phyloP scores from a whole-genome alignment of 1,140 invertebrate species.

The Bombyx mandarina region DNA sequence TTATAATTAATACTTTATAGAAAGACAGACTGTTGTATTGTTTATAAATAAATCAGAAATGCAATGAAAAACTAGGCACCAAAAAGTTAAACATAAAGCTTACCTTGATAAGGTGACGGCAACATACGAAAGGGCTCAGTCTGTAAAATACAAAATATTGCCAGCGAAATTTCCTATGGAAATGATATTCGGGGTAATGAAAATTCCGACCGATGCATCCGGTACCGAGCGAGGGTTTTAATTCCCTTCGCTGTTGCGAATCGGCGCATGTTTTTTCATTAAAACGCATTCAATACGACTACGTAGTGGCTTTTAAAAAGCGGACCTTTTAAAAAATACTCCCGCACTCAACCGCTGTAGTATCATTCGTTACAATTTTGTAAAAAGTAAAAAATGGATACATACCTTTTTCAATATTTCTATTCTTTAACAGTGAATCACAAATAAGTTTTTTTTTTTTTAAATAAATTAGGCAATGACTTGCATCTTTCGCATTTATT shows the following conservation, averaged over 20 bases:
- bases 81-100: too few species aligned
- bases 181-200: constrained; percentile 62
- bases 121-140: not conserved
- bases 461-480: too few species aligned
- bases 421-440: too few species aligned
- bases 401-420: too few species aligned
- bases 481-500: too few species aligned
- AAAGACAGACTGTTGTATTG: too few species aligned
- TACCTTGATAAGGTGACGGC: too few species aligned
- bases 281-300: constrained; percentile 69
- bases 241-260: constrained; percentile 68
- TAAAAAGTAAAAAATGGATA: too few species aligned
- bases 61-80: too few species aligned
- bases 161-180: constrained; percentile 36
- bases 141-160: constrained; percentile 19
- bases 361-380: constrained; percentile 17
- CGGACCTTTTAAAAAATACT: constrained; percentile 65
- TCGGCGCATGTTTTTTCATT: constrained; percentile 71
- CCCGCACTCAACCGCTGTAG: constrained; percentile 49
- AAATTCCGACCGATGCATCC: constrained; percentile 62
- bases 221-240: constrained; percentile 53
- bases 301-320: constrained; percentile 66
- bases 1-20: too few species aligned
- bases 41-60: too few species aligned
- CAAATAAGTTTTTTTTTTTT: too few species aligned